Percentiles rank a stretch among this genome's conserved stretches.
Evolutionary conservation across 2,888 invertebrate genomes (phyloP).

Genomic region (Busseola fusca): DNA sequence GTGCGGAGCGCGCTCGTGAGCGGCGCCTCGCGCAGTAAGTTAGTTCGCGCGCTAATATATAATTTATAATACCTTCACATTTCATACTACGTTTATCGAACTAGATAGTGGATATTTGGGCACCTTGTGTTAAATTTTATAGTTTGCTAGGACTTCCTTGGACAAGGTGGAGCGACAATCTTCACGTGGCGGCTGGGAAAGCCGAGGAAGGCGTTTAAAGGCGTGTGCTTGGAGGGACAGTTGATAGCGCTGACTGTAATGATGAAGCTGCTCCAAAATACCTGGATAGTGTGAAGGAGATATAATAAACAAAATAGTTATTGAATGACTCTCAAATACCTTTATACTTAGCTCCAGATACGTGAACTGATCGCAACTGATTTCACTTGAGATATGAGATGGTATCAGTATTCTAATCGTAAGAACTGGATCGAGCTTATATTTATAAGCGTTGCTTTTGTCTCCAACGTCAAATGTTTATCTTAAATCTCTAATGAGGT

Average conservation of each 20-base stretch:
- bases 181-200: neutral
- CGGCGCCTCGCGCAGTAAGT: no score
- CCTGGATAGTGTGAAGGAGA: neutral
- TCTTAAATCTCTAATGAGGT: constrained; percentile 30
- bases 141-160: neutral
- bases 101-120: neutral
- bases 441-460: constrained; percentile 38
- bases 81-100: no score
- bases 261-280: neutral
- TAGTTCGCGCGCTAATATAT: no score
- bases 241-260: neutral
- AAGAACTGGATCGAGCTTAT: constrained; percentile 23
- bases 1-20: no score
- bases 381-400: constrained; percentile 48
- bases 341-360: constrained; percentile 16
- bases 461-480: constrained; percentile 33
- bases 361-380: constrained; percentile 27
- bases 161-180: neutral
- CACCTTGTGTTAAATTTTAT: neutral
- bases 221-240: neutral
- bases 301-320: constrained; percentile 7
- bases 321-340: neutral
- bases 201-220: neutral
- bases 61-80: no score
- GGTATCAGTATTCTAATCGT: constrained; percentile 38